These are phyloP conservation scores for Papilio dardanus DNA, from an alignment of 1,140 invertebrate genomes.

Conservation along the genomic window DNA sequence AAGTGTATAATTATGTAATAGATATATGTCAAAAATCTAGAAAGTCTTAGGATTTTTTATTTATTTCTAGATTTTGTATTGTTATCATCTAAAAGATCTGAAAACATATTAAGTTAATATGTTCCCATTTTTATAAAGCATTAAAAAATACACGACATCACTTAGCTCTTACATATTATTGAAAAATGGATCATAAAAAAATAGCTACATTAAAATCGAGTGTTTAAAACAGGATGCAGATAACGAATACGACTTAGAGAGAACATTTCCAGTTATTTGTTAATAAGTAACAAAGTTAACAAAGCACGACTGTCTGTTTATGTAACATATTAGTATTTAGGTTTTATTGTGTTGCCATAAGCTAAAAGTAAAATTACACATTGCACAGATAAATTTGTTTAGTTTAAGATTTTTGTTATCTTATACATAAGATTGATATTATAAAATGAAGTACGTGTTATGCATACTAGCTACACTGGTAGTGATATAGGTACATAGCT, in stretches of 20 bases:
- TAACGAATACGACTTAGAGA: neutral
- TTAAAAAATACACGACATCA: neutral
- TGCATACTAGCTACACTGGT: too few species aligned
- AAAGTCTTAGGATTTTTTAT: too few species aligned
- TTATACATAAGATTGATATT: too few species aligned
- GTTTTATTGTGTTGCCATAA: neutral
- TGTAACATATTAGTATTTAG: neutral
- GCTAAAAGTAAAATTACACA: neutral
- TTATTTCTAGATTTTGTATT: too few species aligned
- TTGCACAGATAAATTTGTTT: neutral
- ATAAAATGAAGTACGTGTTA: too few species aligned
- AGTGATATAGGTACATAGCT: too few species aligned
- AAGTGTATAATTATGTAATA: too few species aligned
- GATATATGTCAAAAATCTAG: too few species aligned
- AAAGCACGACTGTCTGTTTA: neutral
- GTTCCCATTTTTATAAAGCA: neutral
- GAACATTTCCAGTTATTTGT: neutral
- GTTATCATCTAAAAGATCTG: neutral
- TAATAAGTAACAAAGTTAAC: neutral
- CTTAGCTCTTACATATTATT: neutral
- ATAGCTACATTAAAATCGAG: neutral
- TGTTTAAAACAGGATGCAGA: neutral
- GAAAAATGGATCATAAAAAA: neutral
- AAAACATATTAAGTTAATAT: neutral
- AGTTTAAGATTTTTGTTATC: neutral